A percentile compares a stretch with the other conserved stretches of the same genome.
phyloP scores from a whole-genome alignment of 2,888 invertebrate genomes.

The Mythimna lalbum region DNA sequence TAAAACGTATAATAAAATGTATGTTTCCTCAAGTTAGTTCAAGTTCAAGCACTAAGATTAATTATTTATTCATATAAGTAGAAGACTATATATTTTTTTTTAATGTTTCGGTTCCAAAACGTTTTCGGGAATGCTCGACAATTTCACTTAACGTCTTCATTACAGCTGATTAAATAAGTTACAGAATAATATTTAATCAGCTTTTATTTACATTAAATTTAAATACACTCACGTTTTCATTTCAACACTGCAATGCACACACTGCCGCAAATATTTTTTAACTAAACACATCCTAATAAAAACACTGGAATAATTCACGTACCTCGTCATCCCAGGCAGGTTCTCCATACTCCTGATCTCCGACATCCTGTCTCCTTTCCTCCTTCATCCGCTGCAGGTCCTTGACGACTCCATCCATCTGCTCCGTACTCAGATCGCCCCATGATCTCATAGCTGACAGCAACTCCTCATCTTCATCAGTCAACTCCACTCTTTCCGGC shows the following conservation, averaged over 20 bases:
- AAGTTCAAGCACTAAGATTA: no score
- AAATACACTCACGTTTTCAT: slow-evolving; percentile 2
- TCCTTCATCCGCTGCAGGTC: slow-evolving; percentile 79
- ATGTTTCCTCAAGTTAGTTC: no score
- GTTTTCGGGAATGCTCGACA: neutral
- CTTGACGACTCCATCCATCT: slow-evolving; percentile 78
- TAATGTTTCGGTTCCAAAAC: neutral
- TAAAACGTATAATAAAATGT: no score
- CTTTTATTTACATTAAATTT: neutral
- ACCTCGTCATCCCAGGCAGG: slow-evolving; percentile 83
- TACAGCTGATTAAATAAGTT: slow-evolving; percentile 21
- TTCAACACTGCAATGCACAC: slow-evolving; percentile 5
- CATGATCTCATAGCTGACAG: slow-evolving; percentile 80
- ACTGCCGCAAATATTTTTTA: neutral
- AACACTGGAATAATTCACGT: slow-evolving; percentile 61
- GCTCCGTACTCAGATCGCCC: slow-evolving; percentile 78
- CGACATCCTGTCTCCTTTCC: slow-evolving; percentile 69
- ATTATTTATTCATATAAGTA: neutral
- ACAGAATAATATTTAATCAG: slow-evolving; percentile 8
- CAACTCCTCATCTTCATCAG: slow-evolving; percentile 83
- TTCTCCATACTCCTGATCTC: slow-evolving; percentile 77
- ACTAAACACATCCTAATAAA: slow-evolving; percentile 14
- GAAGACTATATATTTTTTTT: neutral
- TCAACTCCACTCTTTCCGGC: slow-evolving; percentile 72
- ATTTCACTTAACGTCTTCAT: neutral